Conservation (phyloP, 1,140 invertebrate genomes). For the Ruditapes philippinarum region DNA sequence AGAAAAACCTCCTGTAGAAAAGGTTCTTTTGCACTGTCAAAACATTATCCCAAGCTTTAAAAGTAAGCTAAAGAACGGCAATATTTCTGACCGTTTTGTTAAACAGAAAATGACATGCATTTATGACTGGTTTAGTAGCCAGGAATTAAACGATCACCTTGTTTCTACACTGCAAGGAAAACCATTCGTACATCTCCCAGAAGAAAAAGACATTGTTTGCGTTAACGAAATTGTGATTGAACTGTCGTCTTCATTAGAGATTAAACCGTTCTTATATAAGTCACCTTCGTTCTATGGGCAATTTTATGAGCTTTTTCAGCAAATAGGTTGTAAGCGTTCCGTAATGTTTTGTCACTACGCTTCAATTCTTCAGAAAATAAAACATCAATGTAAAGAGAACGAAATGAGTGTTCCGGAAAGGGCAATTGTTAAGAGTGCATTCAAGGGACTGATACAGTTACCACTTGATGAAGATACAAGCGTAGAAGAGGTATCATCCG, state of each 20-base stretch:
- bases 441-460: not conserved
- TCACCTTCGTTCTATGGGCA: constrained; percentile 9
- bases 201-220: constrained; percentile 14
- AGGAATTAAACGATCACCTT: not conserved
- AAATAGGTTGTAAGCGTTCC: not conserved
- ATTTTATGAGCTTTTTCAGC: constrained; percentile 16
- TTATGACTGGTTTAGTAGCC: not conserved
- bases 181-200: constrained; percentile 28
- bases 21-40: constrained; percentile 9
- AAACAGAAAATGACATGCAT: not conserved
- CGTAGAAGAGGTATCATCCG: not conserved
- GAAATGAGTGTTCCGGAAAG: constrained; percentile 11
- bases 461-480: not conserved
- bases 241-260: not conserved
- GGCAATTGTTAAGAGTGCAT: not conserved
- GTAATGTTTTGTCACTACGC: constrained; percentile 12
- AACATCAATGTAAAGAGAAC: not conserved
- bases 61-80: not conserved
- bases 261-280: constrained; percentile 18
- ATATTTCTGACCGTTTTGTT: not conserved
- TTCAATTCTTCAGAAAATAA: not conserved
- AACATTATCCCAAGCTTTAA: constrained; percentile 14
- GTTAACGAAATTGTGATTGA: constrained; percentile 5
- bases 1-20: not conserved
- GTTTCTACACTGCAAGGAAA: not conserved